Percentiles rank a stretch among this genome's conserved stretches.
These are phyloP conservation scores for Tamandua tetradactyla DNA, from an alignment of 2,797 vertebrate genomes.

Conservation along the genomic window DNA sequence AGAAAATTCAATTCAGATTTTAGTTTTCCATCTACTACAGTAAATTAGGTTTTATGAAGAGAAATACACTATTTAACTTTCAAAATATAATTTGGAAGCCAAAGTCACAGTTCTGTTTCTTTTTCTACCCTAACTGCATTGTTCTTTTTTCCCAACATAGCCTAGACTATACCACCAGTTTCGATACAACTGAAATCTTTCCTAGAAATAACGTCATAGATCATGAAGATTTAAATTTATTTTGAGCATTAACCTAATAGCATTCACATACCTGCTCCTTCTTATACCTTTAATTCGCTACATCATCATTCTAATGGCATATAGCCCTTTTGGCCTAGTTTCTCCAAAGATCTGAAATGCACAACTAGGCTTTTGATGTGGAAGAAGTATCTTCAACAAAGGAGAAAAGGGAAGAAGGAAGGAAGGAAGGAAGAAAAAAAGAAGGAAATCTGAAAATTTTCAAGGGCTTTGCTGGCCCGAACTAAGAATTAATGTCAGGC, in stretches of 20 bases:
- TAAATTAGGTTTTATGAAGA: background rate
- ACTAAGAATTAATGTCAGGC: background rate
- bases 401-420: background rate
- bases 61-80: slow-evolving; percentile 37
- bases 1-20: background rate
- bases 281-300: slow-evolving; percentile 11
- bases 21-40: background rate
- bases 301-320: background rate
- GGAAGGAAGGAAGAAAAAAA: background rate
- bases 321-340: background rate
- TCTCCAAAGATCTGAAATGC: background rate
- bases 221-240: background rate
- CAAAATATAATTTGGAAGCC: background rate
- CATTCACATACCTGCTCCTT: background rate
- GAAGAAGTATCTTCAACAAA: background rate
- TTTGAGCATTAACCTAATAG: background rate
- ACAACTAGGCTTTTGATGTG: background rate
- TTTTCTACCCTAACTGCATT: background rate
- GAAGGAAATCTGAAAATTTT: background rate
- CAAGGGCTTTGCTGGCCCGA: too few species aligned
- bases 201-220: background rate
- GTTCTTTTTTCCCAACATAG: background rate
- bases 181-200: background rate
- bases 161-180: accelerated
- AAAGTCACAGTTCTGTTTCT: background rate